phyloP scores from a whole-genome alignment of 2,888 invertebrate species.

The Neoaliturus tenellus region DNA sequence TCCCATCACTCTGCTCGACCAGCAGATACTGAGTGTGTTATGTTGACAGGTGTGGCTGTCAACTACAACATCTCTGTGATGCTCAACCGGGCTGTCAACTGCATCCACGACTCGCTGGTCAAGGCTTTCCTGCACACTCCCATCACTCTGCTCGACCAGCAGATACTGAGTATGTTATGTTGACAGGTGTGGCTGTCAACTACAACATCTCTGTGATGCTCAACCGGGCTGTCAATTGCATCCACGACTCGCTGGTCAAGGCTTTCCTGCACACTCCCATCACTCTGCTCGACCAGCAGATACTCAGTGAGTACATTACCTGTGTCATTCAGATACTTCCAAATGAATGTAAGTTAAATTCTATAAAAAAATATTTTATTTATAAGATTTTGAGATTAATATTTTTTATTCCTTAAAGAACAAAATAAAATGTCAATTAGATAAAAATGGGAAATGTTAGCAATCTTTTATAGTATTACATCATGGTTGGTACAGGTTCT shows the following conservation, averaged over 20 bases:
- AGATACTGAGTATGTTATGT: constrained; percentile 32
- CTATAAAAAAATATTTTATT: too few relatives aligned
- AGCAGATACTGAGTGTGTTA: constrained; percentile 40
- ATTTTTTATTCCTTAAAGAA: too few relatives aligned
- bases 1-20: constrained; percentile 48
- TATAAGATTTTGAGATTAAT: too few relatives aligned
- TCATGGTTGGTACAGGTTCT: too few relatives aligned
- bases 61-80: constrained; percentile 34
- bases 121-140: constrained; percentile 47
- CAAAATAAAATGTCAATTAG: too few relatives aligned
- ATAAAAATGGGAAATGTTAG: too few relatives aligned
- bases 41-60: constrained; percentile 21
- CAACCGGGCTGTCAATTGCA: constrained; percentile 34
- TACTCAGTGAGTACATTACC: constrained; percentile 40
- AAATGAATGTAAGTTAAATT: too few relatives aligned
- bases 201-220: constrained; percentile 36
- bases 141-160: constrained; percentile 48
- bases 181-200: constrained; percentile 21
- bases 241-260: constrained; percentile 42
- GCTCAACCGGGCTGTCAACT: constrained; percentile 40
- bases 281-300: constrained; percentile 46
- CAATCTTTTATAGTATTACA: too few relatives aligned
- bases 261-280: constrained; percentile 50
- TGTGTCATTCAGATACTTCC: too few relatives aligned
- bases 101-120: constrained; percentile 39